A percentile compares a stretch with the other conserved stretches of the same genome.
phyloP scores from a whole-genome alignment of 1,140 invertebrate species.

The Asobara japonica region DNA sequence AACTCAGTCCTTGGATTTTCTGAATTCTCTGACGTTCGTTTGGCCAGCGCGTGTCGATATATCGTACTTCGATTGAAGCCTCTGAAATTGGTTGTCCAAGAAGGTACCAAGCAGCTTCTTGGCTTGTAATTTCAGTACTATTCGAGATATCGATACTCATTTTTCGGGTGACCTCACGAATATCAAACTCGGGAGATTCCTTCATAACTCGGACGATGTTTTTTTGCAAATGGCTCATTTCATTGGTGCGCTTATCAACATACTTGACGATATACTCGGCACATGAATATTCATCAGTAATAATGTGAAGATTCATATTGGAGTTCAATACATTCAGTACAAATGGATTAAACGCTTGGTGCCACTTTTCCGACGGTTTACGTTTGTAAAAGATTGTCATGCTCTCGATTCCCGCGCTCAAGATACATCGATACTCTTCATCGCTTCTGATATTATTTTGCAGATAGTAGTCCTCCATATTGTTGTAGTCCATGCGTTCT shows the following conservation, averaged over 20 bases:
- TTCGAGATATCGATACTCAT: conserved; percentile 29
- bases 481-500: conserved; percentile 35
- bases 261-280: conserved; percentile 53
- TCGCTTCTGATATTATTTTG: conserved; percentile 41
- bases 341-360: conserved; percentile 53
- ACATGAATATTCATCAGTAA: conserved; percentile 57
- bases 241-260: conserved; percentile 55
- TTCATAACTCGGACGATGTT: conserved; percentile 50
- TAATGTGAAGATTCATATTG: conserved; percentile 58
- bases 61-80: background rate
- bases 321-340: conserved; percentile 47
- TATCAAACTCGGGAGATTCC: conserved; percentile 50
- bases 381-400: conserved; percentile 41
- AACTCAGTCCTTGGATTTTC: conserved; percentile 38
- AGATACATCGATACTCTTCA: conserved; percentile 32
- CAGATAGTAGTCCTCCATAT: conserved; percentile 38
- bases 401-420: conserved; percentile 40
- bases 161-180: conserved; percentile 36
- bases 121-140: conserved; percentile 10
- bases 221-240: conserved; percentile 51
- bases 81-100: background rate
- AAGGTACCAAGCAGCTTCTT: conserved; percentile 48
- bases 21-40: conserved; percentile 50
- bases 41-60: conserved; percentile 43
- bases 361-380: conserved; percentile 45